A percentile compares a stretch with the other conserved stretches of the same genome.
Conservation (phyloP, 2,113 vertebrate genomes). For the Phyllopteryx taeniolatus region DNA sequence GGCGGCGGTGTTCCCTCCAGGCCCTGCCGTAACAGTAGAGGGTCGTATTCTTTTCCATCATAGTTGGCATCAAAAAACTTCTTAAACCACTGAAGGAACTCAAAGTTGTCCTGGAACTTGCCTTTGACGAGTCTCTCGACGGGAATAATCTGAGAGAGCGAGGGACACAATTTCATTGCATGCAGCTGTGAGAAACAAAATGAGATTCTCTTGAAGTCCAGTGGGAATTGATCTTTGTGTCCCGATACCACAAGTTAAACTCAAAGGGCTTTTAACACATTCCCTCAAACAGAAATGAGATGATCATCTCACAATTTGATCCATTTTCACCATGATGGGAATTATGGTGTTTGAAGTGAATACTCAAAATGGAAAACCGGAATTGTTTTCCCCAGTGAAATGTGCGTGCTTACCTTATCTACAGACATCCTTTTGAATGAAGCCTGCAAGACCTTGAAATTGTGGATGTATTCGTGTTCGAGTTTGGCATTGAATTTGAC, state of each 20-base stretch:
- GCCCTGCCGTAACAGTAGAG: slow-evolving; percentile 84
- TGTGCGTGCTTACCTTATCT: slow-evolving; percentile 84
- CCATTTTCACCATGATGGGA: not conserved
- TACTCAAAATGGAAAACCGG: no score
- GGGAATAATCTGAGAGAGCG: slow-evolving; percentile 81
- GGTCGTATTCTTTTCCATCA: slow-evolving; percentile 95
- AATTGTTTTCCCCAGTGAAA: no score
- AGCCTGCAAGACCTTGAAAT: slow-evolving; percentile 95
- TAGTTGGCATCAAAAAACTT: slow-evolving; percentile 98
- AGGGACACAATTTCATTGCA: not conserved
- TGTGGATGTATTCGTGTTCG: slow-evolving; percentile 94
- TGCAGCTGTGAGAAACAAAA: not conserved
- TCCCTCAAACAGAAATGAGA: not conserved
- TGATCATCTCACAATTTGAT: not conserved
- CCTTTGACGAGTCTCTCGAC: slow-evolving; percentile 94
- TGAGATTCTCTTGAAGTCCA: not conserved
- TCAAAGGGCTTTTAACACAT: not conserved
- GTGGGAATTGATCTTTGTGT: not conserved
- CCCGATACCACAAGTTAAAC: not conserved
- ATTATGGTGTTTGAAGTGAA: no score
- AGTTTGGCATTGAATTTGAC: slow-evolving; percentile 92
- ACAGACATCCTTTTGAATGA: slow-evolving; percentile 95
- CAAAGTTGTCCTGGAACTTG: slow-evolving; percentile 97
- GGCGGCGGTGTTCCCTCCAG: slow-evolving; percentile 81
- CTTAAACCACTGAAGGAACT: slow-evolving; percentile 99